Evolutionary conservation across 37 sponge, comb jelly and placozoan genomes (phyloP), one percentile per base, ranked within the genome.

Genomic region (Amphimedon queenslandica): DNA sequence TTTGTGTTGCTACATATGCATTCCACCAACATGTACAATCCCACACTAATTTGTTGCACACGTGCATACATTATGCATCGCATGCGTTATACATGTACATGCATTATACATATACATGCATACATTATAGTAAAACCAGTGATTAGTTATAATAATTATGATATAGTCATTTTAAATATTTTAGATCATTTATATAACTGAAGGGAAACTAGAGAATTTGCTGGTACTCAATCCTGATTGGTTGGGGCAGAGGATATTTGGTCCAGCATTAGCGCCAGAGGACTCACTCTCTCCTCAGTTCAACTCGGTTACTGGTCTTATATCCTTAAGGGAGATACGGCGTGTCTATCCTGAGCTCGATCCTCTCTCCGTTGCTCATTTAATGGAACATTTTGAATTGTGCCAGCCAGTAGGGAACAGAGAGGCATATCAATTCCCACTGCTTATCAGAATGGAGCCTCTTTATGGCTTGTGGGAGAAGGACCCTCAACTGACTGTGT

Each of bases 331-430:
- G 13, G 80, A 86, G 1, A 56, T 94, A 31, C 70, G 65, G 27
- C 67, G 82, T 4, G 85, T 94, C 18, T 94, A 82, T 66, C 70
- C 79, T 4, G 74, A 83, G 24, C 70, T 75, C 56, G 82, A 94
- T 38, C 60, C 85, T 1, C 61, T 69, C 0, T 94, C 95, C 3
- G 63, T 94, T 47, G 71, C 77, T 10, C 77, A 76, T 29, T 81
- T 94, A 16, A 73, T 94, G 25, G 81, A 94, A 51, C 87, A 94
- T 65, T 94, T 94, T 79, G 88, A 94, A 40, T 84, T 94, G 37
- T 94, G 95, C 61, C 34, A 35, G 3, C 82, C 84, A 2, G 55
- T 61, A 0, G 66, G 64, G n/a, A 34, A 11, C 0, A 31, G 57
- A 18, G 42, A 60, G 1, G 66, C 33, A 40, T 94, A 80, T 65